phyloP scores from a whole-genome alignment of 1,140 invertebrate genomes.

The Ips nitidus region DNA sequence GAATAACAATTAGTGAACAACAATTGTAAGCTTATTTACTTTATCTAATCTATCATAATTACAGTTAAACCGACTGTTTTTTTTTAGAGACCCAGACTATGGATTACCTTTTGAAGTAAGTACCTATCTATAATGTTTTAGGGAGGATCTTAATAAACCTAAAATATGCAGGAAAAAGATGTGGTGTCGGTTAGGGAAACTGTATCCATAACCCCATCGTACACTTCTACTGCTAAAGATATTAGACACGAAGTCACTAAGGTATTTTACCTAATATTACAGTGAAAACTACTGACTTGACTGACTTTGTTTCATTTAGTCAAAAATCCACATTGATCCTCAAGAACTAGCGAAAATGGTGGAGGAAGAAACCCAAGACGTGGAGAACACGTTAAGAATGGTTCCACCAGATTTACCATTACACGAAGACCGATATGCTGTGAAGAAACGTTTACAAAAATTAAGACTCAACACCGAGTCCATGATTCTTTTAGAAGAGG shows the following conservation, averaged over 20 bases:
- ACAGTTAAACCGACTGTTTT: not conserved
- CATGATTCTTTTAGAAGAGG: conserved; percentile 37
- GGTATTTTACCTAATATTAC: not conserved
- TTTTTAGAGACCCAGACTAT: conserved; percentile 30
- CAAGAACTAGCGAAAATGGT: conserved; percentile 36
- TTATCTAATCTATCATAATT: conserved; percentile 1
- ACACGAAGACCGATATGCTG: conserved; percentile 28
- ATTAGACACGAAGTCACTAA: conserved; percentile 19
- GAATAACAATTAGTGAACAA: conserved; percentile 30
- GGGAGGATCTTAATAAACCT: not conserved
- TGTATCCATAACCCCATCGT: conserved; percentile 31
- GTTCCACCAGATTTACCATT: conserved; percentile 37
- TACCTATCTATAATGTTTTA: not conserved
- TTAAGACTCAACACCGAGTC: conserved; percentile 39
- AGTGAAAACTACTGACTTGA: not conserved
- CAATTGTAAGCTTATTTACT: conserved; percentile 27
- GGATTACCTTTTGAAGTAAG: conserved; percentile 21
- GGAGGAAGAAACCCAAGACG: conserved; percentile 42
- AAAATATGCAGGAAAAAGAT: conserved; percentile 22
- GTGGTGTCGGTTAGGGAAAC: conserved; percentile 32
- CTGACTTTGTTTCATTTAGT: not conserved
- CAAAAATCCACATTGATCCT: conserved; percentile 29
- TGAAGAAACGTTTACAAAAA: conserved; percentile 38
- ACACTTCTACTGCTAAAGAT: conserved; percentile 33
- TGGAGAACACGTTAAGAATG: conserved; percentile 43